Conservation (phyloP, 2,888 invertebrate species). For the Mythimna albipuncta region DNA sequence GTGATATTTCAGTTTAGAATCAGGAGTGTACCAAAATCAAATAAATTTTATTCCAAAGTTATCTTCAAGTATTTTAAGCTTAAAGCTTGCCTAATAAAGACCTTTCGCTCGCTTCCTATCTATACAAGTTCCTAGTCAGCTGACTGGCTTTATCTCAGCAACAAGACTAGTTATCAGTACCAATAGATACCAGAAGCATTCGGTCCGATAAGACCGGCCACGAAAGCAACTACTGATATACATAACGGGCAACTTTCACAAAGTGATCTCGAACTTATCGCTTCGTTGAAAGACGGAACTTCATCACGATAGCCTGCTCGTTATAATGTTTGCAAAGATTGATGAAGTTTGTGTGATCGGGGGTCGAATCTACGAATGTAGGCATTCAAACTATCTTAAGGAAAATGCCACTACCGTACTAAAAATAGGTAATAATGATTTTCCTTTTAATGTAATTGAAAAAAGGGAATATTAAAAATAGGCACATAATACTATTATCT, state of each 20-base stretch:
- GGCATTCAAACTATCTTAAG: background rate
- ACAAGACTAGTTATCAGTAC: constrained; percentile 40
- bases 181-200: constrained; percentile 41
- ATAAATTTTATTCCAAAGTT: background rate
- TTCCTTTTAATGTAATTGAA: too few species aligned
- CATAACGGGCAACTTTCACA: constrained; percentile 51
- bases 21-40: background rate
- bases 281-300: constrained; percentile 34
- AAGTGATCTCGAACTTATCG: constrained; percentile 55
- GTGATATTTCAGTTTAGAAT: background rate
- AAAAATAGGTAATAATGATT: too few species aligned
- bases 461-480: too few species aligned
- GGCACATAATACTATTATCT: too few species aligned
- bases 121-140: constrained; percentile 3
- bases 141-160: constrained; percentile 33
- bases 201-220: constrained; percentile 36
- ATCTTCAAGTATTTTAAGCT: background rate
- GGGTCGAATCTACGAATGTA: background rate
- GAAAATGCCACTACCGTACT: background rate
- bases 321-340: constrained; percentile 26
- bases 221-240: constrained; percentile 32
- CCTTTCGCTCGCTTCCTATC: background rate
- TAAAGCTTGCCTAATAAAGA: constrained; percentile 24
- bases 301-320: constrained; percentile 40
- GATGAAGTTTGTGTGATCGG: constrained; percentile 8